Evolutionary conservation across 2,888 invertebrate species (phyloP), one percentile per base, ranked within the genome.

Genomic region (Platycheirus albimanus): DNA sequence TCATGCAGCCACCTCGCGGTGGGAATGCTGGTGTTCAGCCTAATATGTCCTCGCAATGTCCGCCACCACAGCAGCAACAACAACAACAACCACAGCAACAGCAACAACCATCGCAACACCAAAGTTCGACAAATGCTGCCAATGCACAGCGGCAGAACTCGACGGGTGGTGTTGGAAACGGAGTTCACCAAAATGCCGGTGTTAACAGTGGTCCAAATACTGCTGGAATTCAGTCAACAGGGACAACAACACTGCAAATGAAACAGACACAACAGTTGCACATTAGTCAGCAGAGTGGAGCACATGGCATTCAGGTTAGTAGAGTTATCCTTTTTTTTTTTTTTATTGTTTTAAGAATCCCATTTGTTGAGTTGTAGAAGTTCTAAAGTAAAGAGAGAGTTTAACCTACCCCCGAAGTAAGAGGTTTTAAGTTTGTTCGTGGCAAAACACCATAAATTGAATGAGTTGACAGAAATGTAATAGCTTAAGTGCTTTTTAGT

Each of bases 251-350:
- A 41, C 91, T 96, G 85, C 96, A 97, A 90, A 96, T 97, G 92
- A 95, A 95, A 88, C 97, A 97, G 90, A 95, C 96, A 70, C 96
- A 96, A 90, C 96, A 97, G 90, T 91, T 97, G 90, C 97, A 97
- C 90, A 95, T 97, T 87, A 94, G 93, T 86, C 97, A 97, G 89
- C 95, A 95, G 74, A 94, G 94, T 83, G 93, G 95, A 56, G 94
- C 94, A 63, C 95, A 95, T 89, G 95, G 95, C 87, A 94, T 96
- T 86, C 96, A 96, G 94, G 96, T 96, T 88, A 92, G 93, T 90
- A n/a, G 3, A 80, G 24, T 24, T 24, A 4, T 24, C 3, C 24
- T 24, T 24, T 33, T 8, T 33, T 4, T 11, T 56, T 36, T 7
- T 38, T 15, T 51, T 76, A 41, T 56, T 61, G 7, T 52, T 7